A percentile compares a stretch with the other conserved stretches of the same genome.
Conservation (phyloP, 2,113 vertebrate species). For the Platysteira castanea region DNA sequence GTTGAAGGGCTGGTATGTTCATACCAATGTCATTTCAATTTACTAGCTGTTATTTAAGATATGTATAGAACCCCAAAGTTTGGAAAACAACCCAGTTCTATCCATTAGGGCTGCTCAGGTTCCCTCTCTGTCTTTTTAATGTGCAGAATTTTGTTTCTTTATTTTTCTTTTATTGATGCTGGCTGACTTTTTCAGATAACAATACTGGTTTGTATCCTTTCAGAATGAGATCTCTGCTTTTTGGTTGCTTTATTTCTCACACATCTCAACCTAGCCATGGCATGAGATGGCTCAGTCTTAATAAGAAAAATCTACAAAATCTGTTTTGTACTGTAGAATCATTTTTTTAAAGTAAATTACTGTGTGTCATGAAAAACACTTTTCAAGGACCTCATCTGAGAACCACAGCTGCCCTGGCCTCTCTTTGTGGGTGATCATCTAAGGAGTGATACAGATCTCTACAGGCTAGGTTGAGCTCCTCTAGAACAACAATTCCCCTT, state of each 20-base stretch:
- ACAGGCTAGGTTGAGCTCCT: background rate
- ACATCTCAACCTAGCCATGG: background rate
- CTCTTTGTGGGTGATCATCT: background rate
- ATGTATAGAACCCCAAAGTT: rapidly evolving
- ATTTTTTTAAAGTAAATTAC: background rate
- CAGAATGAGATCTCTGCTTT: background rate
- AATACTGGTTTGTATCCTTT: background rate
- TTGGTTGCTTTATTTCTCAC: background rate
- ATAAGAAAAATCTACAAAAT: background rate
- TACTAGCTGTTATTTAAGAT: background rate
- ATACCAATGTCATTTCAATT: background rate
- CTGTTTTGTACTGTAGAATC: background rate
- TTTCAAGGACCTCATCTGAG: background rate
- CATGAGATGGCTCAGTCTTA: background rate
- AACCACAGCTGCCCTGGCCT: background rate
- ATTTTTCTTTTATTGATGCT: background rate
- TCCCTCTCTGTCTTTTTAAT: background rate
- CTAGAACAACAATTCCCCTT: background rate
- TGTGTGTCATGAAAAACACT: rapidly evolving
- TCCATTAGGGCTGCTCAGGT: background rate
- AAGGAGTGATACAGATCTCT: background rate
- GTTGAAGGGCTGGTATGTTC: background rate
- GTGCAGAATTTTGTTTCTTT: background rate
- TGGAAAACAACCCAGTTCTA: background rate
- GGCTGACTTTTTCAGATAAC: background rate